Evolutionary conservation across 2,113 vertebrate species (phyloP).

Genomic region (Abramis brama): DNA sequence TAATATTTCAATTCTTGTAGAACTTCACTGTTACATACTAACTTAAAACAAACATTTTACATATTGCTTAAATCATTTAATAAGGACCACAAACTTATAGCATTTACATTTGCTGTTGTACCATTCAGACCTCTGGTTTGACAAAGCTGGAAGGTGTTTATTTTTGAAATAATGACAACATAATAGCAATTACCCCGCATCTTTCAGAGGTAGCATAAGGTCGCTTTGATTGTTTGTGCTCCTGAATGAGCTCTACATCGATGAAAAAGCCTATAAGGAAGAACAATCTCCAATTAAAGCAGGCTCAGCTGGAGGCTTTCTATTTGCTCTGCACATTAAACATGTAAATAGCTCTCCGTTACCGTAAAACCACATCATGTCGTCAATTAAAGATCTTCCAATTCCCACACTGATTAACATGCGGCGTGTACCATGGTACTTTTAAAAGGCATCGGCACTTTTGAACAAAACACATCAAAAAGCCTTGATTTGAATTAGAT

Average conservation of each 20-base stretch:
- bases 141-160: background rate
- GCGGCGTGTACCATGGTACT: constrained; percentile 10
- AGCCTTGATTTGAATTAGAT: background rate
- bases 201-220: background rate
- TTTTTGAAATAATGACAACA: background rate
- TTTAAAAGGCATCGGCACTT: background rate
- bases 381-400: constrained; percentile 52
- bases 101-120: background rate
- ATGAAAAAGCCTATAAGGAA: constrained; percentile 27
- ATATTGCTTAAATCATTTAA: background rate
- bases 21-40: background rate
- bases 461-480: background rate
- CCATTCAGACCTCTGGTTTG: background rate
- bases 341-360: constrained; percentile 51
- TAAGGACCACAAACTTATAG: background rate
- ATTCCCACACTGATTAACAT: constrained; percentile 33
- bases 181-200: background rate
- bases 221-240: constrained; percentile 19
- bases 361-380: constrained; percentile 47
- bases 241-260: constrained; percentile 14
- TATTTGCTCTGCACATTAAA: constrained; percentile 51
- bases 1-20: background rate
- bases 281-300: constrained; percentile 49
- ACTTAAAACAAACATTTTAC: background rate
- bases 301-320: constrained; percentile 50